A percentile compares a stretch with the other conserved stretches of the same genome.
Evolutionary conservation across 2,888 invertebrate species (phyloP).

Genomic region (Cistogaster globosa): DNA sequence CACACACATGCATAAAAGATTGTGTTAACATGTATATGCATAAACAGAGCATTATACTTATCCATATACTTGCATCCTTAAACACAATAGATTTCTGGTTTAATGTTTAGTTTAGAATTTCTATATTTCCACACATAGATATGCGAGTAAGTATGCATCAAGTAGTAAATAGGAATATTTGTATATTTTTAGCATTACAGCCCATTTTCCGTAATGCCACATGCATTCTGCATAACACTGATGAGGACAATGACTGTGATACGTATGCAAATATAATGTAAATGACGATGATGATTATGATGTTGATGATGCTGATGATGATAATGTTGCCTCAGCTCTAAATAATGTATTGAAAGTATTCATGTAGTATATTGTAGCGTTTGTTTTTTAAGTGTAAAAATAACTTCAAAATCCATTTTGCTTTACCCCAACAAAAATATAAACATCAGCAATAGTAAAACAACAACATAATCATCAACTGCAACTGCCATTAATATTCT

Average conservation of each 20-base stretch:
- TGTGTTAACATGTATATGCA: neutral
- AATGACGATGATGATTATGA: constrained; percentile 5
- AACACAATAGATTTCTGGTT: constrained; percentile 60
- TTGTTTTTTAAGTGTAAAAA: constrained; percentile 48
- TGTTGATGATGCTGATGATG: neutral
- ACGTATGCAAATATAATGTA: neutral
- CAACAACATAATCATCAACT: constrained; percentile 11
- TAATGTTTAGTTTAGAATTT: constrained; percentile 35
- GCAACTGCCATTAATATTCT: constrained; percentile 43
- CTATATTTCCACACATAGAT: neutral
- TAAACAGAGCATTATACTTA: constrained; percentile 43
- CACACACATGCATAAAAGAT: too few species aligned
- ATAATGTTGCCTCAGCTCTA: constrained; percentile 3
- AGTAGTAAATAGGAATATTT: constrained; percentile 22
- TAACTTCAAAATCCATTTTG: constrained; percentile 29
- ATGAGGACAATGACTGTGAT: constrained; percentile 46
- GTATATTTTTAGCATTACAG: constrained; percentile 36
- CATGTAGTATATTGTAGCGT: constrained; percentile 17
- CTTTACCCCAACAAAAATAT: neutral
- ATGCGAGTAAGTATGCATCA: neutral
- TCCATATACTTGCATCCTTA: constrained; percentile 14
- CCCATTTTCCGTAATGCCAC: constrained; percentile 33
- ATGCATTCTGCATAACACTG: constrained; percentile 34
- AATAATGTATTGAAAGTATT: constrained; percentile 36
- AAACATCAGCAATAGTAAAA: constrained; percentile 11